These are phyloP conservation scores for Choristoneura fumiferana DNA, from an alignment of 1,140 invertebrate species.

Conservation along the genomic window DNA sequence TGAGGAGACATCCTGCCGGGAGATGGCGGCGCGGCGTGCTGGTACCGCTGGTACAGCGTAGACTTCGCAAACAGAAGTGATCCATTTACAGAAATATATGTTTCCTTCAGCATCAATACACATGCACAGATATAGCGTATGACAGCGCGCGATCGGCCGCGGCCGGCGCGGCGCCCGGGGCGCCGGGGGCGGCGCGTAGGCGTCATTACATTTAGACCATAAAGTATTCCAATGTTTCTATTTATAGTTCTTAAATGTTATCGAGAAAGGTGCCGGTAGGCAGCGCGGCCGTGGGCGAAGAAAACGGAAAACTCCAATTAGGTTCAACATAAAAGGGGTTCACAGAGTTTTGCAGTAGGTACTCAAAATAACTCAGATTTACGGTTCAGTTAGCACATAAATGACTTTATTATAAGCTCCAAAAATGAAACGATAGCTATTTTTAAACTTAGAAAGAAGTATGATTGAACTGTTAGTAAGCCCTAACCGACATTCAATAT, in stretches of 20 bases:
- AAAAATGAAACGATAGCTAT: neutral
- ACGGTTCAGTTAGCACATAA: neutral
- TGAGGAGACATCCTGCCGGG: no score
- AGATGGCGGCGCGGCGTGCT: no score
- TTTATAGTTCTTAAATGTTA: constrained; percentile 54
- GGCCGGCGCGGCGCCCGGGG: constrained; percentile 15
- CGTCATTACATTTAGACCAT: constrained; percentile 52
- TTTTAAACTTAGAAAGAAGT: no score
- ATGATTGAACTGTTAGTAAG: no score
- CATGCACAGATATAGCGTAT: constrained; percentile 13
- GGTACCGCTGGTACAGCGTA: no score
- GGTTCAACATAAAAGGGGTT: constrained; percentile 3
- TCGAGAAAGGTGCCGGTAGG: constrained; percentile 42
- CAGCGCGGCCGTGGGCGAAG: constrained; percentile 30
- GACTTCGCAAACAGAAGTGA: constrained; percentile 5
- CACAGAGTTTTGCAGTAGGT: constrained; percentile 19
- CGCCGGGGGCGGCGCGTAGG: constrained; percentile 36
- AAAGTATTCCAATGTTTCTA: constrained; percentile 50
- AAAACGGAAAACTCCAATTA: constrained; percentile 16
- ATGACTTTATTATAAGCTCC: neutral
- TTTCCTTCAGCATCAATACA: constrained; percentile 15
- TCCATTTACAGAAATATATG: constrained; percentile 12
- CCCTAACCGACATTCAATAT: no score
- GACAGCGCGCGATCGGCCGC: constrained; percentile 20
- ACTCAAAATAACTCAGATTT: constrained; percentile 1